Conservation (phyloP, 2,888 invertebrate genomes). For the Synergus laeviventris region DNA sequence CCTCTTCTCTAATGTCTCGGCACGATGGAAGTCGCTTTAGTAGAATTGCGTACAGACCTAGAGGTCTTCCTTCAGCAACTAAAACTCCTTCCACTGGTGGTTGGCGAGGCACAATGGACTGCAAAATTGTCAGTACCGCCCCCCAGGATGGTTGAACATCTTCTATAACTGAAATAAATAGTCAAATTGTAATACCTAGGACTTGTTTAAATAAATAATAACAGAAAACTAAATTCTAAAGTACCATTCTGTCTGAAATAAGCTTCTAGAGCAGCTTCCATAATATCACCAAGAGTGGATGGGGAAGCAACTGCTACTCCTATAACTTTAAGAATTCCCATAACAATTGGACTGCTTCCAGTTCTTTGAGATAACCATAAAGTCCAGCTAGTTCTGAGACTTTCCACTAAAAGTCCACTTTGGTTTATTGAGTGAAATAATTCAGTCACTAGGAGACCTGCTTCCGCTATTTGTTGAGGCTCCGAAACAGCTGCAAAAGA, state of each 20-base stretch:
- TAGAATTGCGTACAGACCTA: constrained; percentile 79
- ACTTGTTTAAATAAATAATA: background rate
- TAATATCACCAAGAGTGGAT: constrained; percentile 76
- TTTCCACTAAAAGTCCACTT: constrained; percentile 67
- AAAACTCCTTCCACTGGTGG: constrained; percentile 77
- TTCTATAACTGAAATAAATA: constrained; percentile 65
- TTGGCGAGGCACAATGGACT: constrained; percentile 76
- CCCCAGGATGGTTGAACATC: constrained; percentile 76
- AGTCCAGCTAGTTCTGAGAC: constrained; percentile 70
- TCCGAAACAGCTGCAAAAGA: constrained; percentile 70
- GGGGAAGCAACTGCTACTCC: constrained; percentile 76
- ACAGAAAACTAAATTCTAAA: constrained; percentile 16
- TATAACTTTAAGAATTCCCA: constrained; percentile 76
- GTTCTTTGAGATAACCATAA: constrained; percentile 77
- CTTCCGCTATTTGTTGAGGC: constrained; percentile 76
- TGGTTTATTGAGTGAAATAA: constrained; percentile 76
- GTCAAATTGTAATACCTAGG: constrained; percentile 35
- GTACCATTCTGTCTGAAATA: constrained; percentile 79
- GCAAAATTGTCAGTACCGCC: constrained; percentile 74
- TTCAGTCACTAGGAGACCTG: constrained; percentile 77
- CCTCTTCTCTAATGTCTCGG: constrained; percentile 74
- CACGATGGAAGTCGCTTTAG: constrained; percentile 77
- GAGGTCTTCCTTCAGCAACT: constrained; percentile 77
- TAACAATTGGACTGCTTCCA: constrained; percentile 76
- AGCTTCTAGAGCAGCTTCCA: constrained; percentile 78